phyloP scores from a whole-genome alignment of 2,113 vertebrate species.

The Cynocephalus volans region DNA sequence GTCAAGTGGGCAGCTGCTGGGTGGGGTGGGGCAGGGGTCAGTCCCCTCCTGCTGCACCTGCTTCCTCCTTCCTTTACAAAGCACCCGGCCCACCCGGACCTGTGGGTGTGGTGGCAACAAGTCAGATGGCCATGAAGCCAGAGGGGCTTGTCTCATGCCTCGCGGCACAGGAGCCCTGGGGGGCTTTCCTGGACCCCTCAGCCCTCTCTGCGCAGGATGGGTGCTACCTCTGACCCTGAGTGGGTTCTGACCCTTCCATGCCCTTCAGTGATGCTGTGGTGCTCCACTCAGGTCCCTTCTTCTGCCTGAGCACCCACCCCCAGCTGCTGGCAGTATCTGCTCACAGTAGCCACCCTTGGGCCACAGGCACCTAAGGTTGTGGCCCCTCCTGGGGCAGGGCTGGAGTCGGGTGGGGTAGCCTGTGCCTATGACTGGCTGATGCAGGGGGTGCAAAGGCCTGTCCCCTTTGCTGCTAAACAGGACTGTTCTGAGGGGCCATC shows the following conservation, averaged over 20 bases:
- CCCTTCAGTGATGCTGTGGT: no score
- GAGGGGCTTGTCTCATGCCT: background rate
- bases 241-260: background rate
- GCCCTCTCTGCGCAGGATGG: background rate
- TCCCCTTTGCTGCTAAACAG: rapidly evolving
- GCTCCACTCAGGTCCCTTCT: background rate
- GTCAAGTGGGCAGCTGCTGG: rapidly evolving
- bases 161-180: rapidly evolving
- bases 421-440: background rate
- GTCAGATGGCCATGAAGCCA: background rate
- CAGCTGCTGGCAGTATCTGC: rapidly evolving
- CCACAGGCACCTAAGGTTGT: rapidly evolving
- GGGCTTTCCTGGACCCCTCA: background rate
- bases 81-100: rapidly evolving
- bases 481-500: no score
- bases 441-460: background rate
- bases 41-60: background rate
- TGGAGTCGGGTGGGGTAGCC: background rate
- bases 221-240: background rate
- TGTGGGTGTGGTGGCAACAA: no score
- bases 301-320: rapidly evolving
- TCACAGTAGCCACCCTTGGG: rapidly evolving
- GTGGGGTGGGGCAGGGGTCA: background rate
- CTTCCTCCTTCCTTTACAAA: background rate
- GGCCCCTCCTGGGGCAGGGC: background rate